phyloP scores from a whole-genome alignment of 2,888 invertebrate species.

The Eremobia ochroleuca region DNA sequence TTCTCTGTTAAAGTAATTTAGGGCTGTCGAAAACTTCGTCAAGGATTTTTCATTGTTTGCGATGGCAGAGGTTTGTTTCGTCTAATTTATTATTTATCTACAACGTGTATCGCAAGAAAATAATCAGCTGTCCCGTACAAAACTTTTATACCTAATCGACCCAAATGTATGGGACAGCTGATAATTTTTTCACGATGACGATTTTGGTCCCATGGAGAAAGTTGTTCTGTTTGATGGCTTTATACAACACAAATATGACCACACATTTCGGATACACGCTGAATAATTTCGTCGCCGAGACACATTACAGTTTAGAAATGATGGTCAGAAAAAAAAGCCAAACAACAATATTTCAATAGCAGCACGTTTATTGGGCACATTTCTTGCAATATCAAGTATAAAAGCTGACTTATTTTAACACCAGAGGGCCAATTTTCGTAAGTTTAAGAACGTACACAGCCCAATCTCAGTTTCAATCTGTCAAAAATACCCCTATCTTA shows the following conservation, averaged over 20 bases:
- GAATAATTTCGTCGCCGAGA: background rate
- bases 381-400: background rate
- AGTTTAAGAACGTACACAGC: background rate
- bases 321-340: background rate
- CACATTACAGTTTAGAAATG: background rate
- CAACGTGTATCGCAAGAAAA: background rate
- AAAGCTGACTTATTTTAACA: background rate
- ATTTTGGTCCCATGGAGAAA: background rate
- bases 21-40: conserved; percentile 35
- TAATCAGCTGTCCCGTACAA: background rate
- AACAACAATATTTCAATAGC: background rate
- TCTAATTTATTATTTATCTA: background rate
- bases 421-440: background rate
- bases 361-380: background rate
- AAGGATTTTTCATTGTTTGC: background rate
- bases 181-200: background rate
- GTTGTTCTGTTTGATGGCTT: background rate
- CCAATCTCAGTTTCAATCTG: background rate
- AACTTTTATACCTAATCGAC: background rate
- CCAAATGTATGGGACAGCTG: background rate
- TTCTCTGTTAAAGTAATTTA: conserved; percentile 37
- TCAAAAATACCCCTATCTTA: background rate
- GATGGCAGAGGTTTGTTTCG: background rate
- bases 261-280: background rate
- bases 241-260: background rate